Evolutionary conservation across 2,888 invertebrate genomes (phyloP), one percentile per base, ranked within the genome.

Genomic region (Agriopis leucophaearia): DNA sequence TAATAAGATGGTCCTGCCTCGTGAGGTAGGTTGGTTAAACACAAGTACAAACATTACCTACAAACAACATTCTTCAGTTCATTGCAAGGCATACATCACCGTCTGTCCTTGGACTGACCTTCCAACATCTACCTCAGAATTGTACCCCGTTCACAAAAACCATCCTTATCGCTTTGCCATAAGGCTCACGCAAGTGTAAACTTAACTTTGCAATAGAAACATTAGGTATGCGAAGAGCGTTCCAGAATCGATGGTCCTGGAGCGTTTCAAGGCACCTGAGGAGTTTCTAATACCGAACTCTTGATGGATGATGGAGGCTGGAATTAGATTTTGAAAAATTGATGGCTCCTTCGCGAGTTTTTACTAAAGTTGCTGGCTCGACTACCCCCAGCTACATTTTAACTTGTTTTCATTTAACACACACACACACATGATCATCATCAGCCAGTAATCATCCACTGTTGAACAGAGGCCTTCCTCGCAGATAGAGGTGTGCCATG

Each of bases 221-320:
- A 87, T 88, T 90, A 81, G 48, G 81, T 84, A 91, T 91, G 83
- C 91, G 72, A 62, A 51, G 35, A 42, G 76, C 89, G 89, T 89
- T 78, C 71, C 66, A 65, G 79, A 85, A 90, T 91, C 90, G 90
- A 90, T 90, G 83, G 59, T 77, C 75, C 80, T 74, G 81, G 64
- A 69, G 47, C 57, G 71, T 69, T 56, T 52, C 58, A 70, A 60
- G 70, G 64, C 64, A 66, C 74, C 70, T 66, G n/a, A 27, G 5
- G 64, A 54, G 68, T 75, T 73, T 72, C 67, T 71, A 66, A 70
- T 36, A 56, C 56, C 50, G 55, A 45, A 15, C 10, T 3, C 44
- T 18, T 65, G 64, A 52, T 51, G 35, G 35, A 56, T 57, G 52
- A 8, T 12, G 13, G 35, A 42, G n/a, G 16, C 38, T 54, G 8